Conservation (phyloP, 2,797 vertebrate species). For the Acipenser oxyrinchus region DNA sequence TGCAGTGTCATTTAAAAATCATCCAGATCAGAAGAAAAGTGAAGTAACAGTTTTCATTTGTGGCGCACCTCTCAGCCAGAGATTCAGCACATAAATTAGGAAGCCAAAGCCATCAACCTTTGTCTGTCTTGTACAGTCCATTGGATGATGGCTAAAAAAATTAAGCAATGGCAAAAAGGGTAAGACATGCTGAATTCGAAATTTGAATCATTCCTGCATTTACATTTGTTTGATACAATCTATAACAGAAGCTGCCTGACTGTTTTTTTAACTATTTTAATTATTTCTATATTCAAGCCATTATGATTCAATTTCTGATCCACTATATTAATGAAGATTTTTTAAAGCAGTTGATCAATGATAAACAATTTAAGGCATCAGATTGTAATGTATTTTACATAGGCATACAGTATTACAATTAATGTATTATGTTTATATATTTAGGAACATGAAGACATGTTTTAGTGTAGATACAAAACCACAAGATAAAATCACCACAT, state of each 20-base stretch:
- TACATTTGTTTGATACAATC: constrained; percentile 45
- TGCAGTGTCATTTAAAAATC: constrained; percentile 55
- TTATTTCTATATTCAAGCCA: too few relatives aligned
- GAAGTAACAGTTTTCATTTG: constrained; percentile 38
- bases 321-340: too few relatives aligned
- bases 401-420: too few relatives aligned
- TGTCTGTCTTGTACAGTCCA: constrained; percentile 75
- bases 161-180: constrained; percentile 72
- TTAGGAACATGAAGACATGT: too few relatives aligned
- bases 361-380: too few relatives aligned
- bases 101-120: constrained; percentile 64
- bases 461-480: too few relatives aligned
- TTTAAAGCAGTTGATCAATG: too few relatives aligned
- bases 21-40: constrained; percentile 53
- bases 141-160: constrained; percentile 80
- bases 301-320: too few relatives aligned
- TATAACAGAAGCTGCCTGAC: constrained; percentile 29
- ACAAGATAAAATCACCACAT: too few relatives aligned
- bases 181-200: constrained; percentile 64
- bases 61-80: constrained; percentile 47
- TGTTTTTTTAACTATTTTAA: too few relatives aligned
- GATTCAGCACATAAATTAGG: constrained; percentile 63
- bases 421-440: too few relatives aligned
- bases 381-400: too few relatives aligned
- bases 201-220: constrained; percentile 59